Percentiles rank a stretch among this genome's conserved stretches.
Conservation (phyloP, 2,797 vertebrate species). For the Danio jaintianensis region DNA sequence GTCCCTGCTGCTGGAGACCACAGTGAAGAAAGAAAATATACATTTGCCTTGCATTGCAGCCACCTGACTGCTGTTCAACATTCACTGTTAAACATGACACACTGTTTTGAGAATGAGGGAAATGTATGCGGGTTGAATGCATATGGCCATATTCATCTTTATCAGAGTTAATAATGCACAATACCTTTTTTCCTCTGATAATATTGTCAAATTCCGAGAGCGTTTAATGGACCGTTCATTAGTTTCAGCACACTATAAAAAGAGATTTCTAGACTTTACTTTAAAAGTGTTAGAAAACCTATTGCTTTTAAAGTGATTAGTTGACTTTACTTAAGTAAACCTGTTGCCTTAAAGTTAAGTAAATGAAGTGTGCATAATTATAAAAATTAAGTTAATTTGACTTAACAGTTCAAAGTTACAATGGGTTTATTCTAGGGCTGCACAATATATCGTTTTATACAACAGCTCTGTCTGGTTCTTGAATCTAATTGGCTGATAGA, state of each 20-base stretch:
- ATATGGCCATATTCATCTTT: conserved; percentile 24
- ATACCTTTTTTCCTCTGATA: conserved; percentile 60
- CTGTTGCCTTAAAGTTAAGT: too few species aligned
- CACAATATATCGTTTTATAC: too few species aligned
- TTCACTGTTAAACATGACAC: conserved; percentile 23
- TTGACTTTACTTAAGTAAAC: too few species aligned
- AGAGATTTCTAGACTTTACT: too few species aligned
- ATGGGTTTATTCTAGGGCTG: too few species aligned
- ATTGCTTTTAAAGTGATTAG: too few species aligned
- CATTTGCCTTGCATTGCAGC: conserved; percentile 58
- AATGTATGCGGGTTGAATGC: conserved; percentile 57
- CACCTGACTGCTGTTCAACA: conserved; percentile 65
- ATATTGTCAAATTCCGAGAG: conserved; percentile 55
- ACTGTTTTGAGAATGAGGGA: conserved; percentile 34
- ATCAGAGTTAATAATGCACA: conserved; percentile 59
- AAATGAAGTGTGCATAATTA: too few species aligned
- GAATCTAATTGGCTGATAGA: too few species aligned
- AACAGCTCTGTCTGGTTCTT: too few species aligned
- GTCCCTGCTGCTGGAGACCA: conserved; percentile 50
- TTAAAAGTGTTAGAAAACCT: too few species aligned
- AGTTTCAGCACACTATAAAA: conserved; percentile 54
- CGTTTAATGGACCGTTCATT: conserved; percentile 68
- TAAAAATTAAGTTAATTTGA: too few species aligned
- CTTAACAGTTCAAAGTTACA: too few species aligned
- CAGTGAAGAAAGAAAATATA: conserved; percentile 61